phyloP scores from a whole-genome alignment of 2,888 invertebrate genomes.

The Hemithea aestivaria region DNA sequence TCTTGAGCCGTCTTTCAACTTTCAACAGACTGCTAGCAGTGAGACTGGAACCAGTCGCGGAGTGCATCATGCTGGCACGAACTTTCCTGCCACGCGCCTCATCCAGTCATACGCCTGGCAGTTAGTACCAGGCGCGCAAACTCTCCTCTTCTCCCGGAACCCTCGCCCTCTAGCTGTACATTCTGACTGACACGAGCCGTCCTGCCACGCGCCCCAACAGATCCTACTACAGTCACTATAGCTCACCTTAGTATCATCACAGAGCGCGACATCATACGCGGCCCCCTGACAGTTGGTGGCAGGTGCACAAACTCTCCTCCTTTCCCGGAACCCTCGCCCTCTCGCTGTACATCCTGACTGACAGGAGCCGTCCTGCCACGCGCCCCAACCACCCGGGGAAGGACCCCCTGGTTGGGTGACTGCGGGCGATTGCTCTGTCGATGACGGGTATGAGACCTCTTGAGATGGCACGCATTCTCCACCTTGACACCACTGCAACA shows the following conservation, averaged over 20 bases:
- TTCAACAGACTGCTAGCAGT: too few relatives aligned
- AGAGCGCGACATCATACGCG: conserved; percentile 82
- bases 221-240: conserved; percentile 76
- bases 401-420: too few relatives aligned
- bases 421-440: conserved; percentile 50
- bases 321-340: conserved; percentile 80
- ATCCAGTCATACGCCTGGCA: conserved; percentile 83
- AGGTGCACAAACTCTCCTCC: conserved; percentile 78
- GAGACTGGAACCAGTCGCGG: too few relatives aligned
- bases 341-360: conserved; percentile 83
- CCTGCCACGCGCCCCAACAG: conserved; percentile 83
- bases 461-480: conserved; percentile 79
- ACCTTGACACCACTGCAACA: conserved; percentile 82
- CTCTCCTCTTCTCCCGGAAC: conserved; percentile 75
- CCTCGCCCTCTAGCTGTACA: conserved; percentile 83
- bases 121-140: conserved; percentile 75
- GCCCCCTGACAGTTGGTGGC: conserved; percentile 81
- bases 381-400: conserved; percentile 82
- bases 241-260: conserved; percentile 81
- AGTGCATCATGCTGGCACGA: conserved; percentile 83
- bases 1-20: too few relatives aligned
- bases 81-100: conserved; percentile 82
- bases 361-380: conserved; percentile 81
- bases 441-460: conserved; percentile 33
- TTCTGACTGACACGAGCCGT: conserved; percentile 81